phyloP scores from a whole-genome alignment of 1,140 invertebrate genomes.

The Heliconius melpomene region DNA sequence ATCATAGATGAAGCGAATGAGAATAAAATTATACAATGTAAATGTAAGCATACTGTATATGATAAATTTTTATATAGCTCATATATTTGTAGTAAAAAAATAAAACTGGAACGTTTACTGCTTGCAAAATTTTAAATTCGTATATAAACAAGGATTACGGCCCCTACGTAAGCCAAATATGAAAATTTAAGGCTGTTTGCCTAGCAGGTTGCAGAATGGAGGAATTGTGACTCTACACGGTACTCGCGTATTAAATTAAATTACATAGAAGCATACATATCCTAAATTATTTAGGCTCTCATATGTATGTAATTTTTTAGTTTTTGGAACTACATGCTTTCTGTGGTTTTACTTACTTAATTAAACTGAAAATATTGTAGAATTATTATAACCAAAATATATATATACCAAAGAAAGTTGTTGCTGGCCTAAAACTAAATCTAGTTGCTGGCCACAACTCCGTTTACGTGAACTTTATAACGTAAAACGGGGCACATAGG shows the following conservation, averaged over 20 bases:
- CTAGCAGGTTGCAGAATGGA: conserved; percentile 4
- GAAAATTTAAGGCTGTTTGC: conserved; percentile 17
- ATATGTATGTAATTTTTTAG: neutral
- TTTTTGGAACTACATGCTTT: neutral
- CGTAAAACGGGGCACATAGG: no score
- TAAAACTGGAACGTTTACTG: conserved; percentile 10
- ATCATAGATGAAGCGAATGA: neutral
- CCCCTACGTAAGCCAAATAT: conserved; percentile 16
- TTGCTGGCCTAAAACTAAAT: no score
- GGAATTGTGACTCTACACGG: neutral
- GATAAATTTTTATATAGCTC: neutral
- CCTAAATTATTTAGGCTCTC: neutral
- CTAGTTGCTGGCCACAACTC: no score
- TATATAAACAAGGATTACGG: conserved; percentile 11
- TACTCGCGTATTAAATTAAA: conserved; percentile 9
- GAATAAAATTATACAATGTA: neutral
- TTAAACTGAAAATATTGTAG: neutral
- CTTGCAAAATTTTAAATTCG: conserved; percentile 11
- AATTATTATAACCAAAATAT: no score
- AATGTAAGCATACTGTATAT: no score
- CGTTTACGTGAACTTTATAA: no score
- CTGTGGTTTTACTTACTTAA: neutral
- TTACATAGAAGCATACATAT: neutral
- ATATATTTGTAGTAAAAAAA: neutral
- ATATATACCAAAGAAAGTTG: no score